phyloP scores from a whole-genome alignment of 2,888 invertebrate species.

The Rhamnusium bicolor region DNA sequence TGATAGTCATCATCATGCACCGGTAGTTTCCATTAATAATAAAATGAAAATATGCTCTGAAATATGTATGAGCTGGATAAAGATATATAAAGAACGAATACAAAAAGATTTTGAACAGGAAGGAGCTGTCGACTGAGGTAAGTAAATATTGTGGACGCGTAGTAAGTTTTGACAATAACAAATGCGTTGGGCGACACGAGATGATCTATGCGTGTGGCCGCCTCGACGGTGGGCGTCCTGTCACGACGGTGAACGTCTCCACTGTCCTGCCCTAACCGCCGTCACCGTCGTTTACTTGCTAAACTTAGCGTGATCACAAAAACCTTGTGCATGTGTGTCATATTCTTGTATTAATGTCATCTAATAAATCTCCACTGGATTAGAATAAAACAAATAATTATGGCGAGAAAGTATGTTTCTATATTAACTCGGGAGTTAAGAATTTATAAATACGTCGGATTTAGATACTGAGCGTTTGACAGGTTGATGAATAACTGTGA shows the following conservation, averaged over 20 bases:
- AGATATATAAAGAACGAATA: constrained; percentile 26
- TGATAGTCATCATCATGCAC: constrained; percentile 18
- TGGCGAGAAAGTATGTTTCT: constrained; percentile 12
- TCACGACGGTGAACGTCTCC: constrained; percentile 40
- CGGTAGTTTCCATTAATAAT: constrained; percentile 27
- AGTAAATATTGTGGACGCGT: constrained; percentile 50
- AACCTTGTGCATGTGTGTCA: constrained; percentile 59
- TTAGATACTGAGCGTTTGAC: constrained; percentile 23
- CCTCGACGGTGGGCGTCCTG: constrained; percentile 58
- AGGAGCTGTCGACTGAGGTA: constrained; percentile 52
- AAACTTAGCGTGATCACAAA: constrained; percentile 64
- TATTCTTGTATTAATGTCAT: constrained; percentile 51
- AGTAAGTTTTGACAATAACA: constrained; percentile 55
- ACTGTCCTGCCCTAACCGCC: constrained; percentile 37
- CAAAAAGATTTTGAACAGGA: constrained; percentile 47
- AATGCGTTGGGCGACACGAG: constrained; percentile 53
- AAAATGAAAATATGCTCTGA: constrained; percentile 20
- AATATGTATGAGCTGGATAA: constrained; percentile 29
- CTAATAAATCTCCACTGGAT: constrained; percentile 48
- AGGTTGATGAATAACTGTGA: constrained; percentile 33
- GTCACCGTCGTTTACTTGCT: constrained; percentile 61
- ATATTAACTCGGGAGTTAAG: constrained; percentile 24
- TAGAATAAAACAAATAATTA: constrained; percentile 27
- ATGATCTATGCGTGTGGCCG: constrained; percentile 66
- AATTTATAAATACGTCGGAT: constrained; percentile 22